phyloP scores from a whole-genome alignment of 2,113 vertebrate species.

The Toxotes jaculatrix region DNA sequence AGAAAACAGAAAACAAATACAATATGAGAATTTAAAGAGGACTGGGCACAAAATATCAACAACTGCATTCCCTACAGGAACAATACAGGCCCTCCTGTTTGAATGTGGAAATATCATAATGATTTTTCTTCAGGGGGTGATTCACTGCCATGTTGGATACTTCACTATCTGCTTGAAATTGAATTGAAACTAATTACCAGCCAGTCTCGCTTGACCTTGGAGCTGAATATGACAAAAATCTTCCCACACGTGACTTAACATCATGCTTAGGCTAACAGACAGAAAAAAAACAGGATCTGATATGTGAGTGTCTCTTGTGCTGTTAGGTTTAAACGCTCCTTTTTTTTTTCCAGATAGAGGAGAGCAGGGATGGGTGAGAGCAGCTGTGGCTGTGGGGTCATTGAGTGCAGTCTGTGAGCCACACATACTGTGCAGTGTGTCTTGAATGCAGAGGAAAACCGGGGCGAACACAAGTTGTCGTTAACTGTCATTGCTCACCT shows the following conservation, averaged over 20 bases:
- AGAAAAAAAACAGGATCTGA: slow-evolving; percentile 5
- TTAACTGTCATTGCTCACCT: slow-evolving; percentile 48
- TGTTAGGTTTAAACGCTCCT: slow-evolving; percentile 32
- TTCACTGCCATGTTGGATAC: slow-evolving; percentile 20
- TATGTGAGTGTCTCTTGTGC: slow-evolving; percentile 22
- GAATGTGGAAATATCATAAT: background rate
- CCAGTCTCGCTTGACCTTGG: slow-evolving; percentile 69
- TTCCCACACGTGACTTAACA: slow-evolving; percentile 7
- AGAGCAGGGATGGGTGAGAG: slow-evolving; percentile 62
- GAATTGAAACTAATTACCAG: slow-evolving; percentile 39
- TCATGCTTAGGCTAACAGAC: slow-evolving; percentile 17
- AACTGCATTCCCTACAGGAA: slow-evolving; percentile 4
- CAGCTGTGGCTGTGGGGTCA: slow-evolving; percentile 76
- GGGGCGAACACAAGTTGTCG: slow-evolving; percentile 36
- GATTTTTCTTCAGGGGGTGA: slow-evolving; percentile 4
- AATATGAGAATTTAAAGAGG: background rate
- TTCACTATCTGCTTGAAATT: slow-evolving; percentile 29
- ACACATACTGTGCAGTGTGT: slow-evolving; percentile 64
- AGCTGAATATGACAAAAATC: slow-evolving; percentile 37
- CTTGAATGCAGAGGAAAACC: slow-evolving; percentile 61
- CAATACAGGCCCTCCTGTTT: slow-evolving; percentile 9
- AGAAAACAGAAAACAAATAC: slow-evolving; percentile 1
- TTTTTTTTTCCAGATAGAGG: slow-evolving; percentile 2
- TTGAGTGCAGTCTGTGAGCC: slow-evolving; percentile 67
- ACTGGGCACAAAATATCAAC: background rate